Conservation (phyloP, 2,888 invertebrate species). For the Dryadula phaetusa region DNA sequence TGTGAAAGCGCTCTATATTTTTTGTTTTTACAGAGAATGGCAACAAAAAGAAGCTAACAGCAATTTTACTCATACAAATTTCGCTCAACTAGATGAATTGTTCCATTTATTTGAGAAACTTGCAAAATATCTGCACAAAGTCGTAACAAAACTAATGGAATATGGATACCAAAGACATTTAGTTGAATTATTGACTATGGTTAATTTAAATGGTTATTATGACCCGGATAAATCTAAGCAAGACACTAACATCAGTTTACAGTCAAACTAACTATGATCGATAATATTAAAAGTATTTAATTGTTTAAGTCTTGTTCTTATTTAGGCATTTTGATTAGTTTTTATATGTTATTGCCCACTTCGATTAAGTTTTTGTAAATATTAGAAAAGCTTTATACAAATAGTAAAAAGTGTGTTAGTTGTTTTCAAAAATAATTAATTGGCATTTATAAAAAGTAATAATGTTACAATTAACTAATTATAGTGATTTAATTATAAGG, state of each 20-base stretch:
- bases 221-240: conserved; percentile 66
- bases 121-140: conserved; percentile 85
- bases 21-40: conserved; percentile 78
- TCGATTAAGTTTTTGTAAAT: not conserved
- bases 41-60: conserved; percentile 72
- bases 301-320: not conserved
- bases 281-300: not conserved
- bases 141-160: conserved; percentile 85
- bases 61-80: conserved; percentile 84
- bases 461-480: conserved; percentile 3
- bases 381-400: not conserved
- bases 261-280: conserved; percentile 44
- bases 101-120: conserved; percentile 85
- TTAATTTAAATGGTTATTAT: conserved; percentile 87
- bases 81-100: conserved; percentile 81
- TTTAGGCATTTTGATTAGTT: not conserved
- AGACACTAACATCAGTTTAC: conserved; percentile 56
- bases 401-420: not conserved
- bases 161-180: conserved; percentile 88
- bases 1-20: too few relatives aligned
- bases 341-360: not conserved
- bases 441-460: not conserved
- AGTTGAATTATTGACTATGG: conserved; percentile 86
- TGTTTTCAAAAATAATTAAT: not conserved
- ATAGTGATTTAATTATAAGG: not conserved